phyloP scores from a whole-genome alignment of 1,140 invertebrate genomes.

The Neodiprion fabricii region DNA sequence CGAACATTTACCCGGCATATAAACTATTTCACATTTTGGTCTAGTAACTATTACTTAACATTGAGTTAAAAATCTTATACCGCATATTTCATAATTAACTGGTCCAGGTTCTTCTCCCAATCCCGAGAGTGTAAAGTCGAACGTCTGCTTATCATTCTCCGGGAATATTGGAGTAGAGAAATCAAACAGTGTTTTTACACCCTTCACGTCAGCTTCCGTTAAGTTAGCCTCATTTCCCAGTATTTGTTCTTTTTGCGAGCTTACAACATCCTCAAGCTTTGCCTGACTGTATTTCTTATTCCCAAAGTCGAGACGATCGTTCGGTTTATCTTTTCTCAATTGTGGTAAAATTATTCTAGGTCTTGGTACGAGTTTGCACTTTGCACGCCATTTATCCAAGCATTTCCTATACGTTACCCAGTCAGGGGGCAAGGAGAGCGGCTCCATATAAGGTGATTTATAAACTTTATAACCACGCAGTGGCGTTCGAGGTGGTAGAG shows the following conservation, averaged over 20 bases:
- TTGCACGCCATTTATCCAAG: slow-evolving; percentile 35
- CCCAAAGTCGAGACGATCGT: neutral
- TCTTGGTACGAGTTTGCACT: slow-evolving; percentile 23
- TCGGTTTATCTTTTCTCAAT: neutral
- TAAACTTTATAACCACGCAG: neutral
- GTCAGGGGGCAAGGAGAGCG: slow-evolving; percentile 33
- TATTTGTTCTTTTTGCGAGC: too few relatives aligned
- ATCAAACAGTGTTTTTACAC: neutral
- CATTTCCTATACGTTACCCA: slow-evolving; percentile 37
- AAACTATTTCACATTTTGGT: too few relatives aligned
- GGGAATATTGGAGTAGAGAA: neutral
- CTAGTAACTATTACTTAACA: too few relatives aligned
- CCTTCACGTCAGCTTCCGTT: neutral
- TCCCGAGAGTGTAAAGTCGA: slow-evolving; percentile 24
- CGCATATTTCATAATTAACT: slow-evolving; percentile 32
- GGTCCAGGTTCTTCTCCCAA: slow-evolving; percentile 21
- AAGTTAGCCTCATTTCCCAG: too few relatives aligned
- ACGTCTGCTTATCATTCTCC: slow-evolving; percentile 20
- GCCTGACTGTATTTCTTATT: neutral
- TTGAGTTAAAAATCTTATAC: slow-evolving; percentile 10
- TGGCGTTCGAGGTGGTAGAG: slow-evolving; percentile 15
- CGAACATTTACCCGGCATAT: too few relatives aligned
- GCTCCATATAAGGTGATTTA: slow-evolving; percentile 42
- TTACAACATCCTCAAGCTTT: neutral
- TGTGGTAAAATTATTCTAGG: slow-evolving; percentile 40